These are phyloP conservation scores for Araneus ventricosus DNA, from an alignment of 1,140 invertebrate genomes.

Conservation along the genomic window DNA sequence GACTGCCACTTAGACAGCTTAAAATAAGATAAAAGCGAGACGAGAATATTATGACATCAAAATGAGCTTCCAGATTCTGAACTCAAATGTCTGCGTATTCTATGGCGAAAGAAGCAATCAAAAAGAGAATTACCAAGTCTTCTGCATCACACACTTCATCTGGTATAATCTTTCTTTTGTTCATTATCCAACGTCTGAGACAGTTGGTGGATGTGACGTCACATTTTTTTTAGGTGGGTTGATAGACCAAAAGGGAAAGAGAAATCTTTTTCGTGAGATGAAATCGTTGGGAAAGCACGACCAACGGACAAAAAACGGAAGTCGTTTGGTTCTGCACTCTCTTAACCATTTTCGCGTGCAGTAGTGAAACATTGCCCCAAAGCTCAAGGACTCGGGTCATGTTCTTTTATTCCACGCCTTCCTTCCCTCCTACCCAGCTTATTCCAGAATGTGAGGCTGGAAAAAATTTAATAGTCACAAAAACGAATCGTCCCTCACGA, in stretches of 20 bases:
- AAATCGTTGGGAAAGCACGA: slow-evolving; percentile 29
- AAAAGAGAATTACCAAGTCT: too few relatives aligned
- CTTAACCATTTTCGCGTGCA: slow-evolving; percentile 45
- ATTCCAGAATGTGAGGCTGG: slow-evolving; percentile 11
- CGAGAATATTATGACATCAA: too few relatives aligned
- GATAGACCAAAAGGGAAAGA: neutral
- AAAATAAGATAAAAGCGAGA: too few relatives aligned
- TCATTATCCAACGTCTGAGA: slow-evolving; percentile 16
- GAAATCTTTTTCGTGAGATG: slow-evolving; percentile 1
- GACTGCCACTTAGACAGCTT: too few relatives aligned
- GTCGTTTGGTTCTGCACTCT: neutral
- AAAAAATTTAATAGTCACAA: slow-evolving; percentile 33
- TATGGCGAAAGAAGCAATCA: neutral
- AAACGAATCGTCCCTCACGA: slow-evolving; percentile 23
- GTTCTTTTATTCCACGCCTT: slow-evolving; percentile 29
- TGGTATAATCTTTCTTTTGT: neutral
- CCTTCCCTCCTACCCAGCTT: neutral
- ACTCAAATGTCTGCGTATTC: neutral
- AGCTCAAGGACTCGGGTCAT: slow-evolving; percentile 55
- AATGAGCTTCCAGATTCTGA: too few relatives aligned
- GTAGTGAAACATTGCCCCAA: slow-evolving; percentile 39
- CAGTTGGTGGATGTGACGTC: slow-evolving; percentile 1
- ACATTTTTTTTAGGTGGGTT: neutral
- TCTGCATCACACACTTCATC: neutral
- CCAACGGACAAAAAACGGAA: slow-evolving; percentile 38